Base-by-base conservation (phyloP, 2,113 vertebrate species). In the Bufo gargarizans region DNA sequence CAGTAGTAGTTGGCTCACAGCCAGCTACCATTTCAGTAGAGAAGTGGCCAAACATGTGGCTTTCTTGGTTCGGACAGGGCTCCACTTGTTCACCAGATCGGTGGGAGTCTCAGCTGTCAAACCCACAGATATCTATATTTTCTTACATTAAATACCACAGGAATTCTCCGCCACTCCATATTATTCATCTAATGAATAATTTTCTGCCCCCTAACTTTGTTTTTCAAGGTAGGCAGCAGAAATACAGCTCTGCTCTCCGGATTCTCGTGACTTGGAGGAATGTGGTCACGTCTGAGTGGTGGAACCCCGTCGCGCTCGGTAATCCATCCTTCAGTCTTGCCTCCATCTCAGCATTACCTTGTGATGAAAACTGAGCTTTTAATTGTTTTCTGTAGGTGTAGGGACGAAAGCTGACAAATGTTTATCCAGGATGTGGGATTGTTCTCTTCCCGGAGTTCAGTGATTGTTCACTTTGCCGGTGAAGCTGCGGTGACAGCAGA, bases 371-470 rank as follows among this genome's bases (percentile, higher is more conserved):
- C 22, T 61, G 56, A 77, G 85, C 74, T 49, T 78, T 63, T 79
- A 80, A 86, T 86, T 86, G 85, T 79, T 86, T 79, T 86, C 61
- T 67, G 85, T 86, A 86, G 85, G 85, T 86, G 85, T 79, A 65
- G 74, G 47, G 84, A 43, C 71, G 49, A 85, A 85, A 45, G 84
- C 84, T 50, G 85, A 79, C 47, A 86, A 78, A 86, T 86, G 77
- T 86, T 86, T 86, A 80, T 86, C 85, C 85, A 86, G 85, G 77
- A 86, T 86, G 85, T 86, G 85, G 85, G 74, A 59, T 78, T 59
- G 19, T 79, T 56, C 59, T 69, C 85, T 79, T 86, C 77, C 85
- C 69, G 85, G 85, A 86, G 59, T 10, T 16, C 33, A 16, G 67
- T 3, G 67, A 71, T 67, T 83, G 81, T 84, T 71, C 67, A 56